A percentile compares a stretch with the other conserved stretches of the same genome.
These are phyloP conservation scores for Andrena bicolor DNA, from an alignment of 2,888 invertebrate genomes.

Conservation along the genomic window DNA sequence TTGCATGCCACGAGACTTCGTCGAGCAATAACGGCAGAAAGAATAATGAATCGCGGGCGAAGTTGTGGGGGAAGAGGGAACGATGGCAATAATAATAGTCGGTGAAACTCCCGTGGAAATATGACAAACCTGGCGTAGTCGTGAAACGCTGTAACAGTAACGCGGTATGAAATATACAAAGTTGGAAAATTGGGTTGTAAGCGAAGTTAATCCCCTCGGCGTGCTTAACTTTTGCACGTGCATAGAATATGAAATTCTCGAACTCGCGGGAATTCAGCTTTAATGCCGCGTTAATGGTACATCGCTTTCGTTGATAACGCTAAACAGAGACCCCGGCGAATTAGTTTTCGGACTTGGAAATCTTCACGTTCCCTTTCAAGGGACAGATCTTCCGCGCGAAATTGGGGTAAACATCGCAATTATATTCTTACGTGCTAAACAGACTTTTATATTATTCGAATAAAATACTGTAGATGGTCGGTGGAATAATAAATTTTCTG, in stretches of 20 bases:
- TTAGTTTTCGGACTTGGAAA: neutral
- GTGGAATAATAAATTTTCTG: no score
- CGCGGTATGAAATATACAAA: conserved; percentile 53
- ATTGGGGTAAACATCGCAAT: no score
- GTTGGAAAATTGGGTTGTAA: conserved; percentile 61
- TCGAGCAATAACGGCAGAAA: neutral
- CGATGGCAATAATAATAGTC: conserved; percentile 22
- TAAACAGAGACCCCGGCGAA: conserved; percentile 11
- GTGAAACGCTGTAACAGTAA: conserved; percentile 32
- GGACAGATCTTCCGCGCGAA: neutral
- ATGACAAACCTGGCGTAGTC: conserved; percentile 28
- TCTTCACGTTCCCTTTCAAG: neutral
- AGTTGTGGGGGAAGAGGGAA: conserved; percentile 23
- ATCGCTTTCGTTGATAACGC: conserved; percentile 49
- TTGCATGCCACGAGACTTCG: neutral
- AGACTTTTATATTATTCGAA: no score
- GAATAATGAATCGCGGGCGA: conserved; percentile 5
- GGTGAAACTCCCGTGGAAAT: conserved; percentile 40
- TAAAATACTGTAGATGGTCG: no score
- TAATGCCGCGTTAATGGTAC: conserved; percentile 54
- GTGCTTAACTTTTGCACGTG: conserved; percentile 55
- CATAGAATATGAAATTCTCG: conserved; percentile 53
- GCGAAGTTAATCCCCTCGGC: conserved; percentile 56
- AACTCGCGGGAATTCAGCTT: conserved; percentile 53
- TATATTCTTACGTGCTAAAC: no score